phyloP scores from a whole-genome alignment of 1,140 invertebrate species.

The Zaprionus ornatus region DNA sequence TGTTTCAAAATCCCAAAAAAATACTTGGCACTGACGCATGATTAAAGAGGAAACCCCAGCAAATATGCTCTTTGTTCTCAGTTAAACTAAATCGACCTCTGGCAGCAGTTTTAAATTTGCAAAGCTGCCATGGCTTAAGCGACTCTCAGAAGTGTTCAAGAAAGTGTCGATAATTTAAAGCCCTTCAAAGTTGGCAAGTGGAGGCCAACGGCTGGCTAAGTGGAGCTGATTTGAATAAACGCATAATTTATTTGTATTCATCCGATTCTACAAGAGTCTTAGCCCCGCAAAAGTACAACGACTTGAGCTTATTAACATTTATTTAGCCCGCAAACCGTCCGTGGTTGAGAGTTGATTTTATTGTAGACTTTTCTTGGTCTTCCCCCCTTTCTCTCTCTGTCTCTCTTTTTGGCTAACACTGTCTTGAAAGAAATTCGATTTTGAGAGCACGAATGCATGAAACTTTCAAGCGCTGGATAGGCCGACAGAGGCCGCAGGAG shows the following conservation, averaged over 20 bases:
- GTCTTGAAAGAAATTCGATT: constrained; percentile 65
- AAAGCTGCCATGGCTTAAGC: constrained; percentile 2
- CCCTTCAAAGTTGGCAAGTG: background rate
- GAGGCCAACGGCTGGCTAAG: constrained; percentile 36
- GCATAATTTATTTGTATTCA: constrained; percentile 68
- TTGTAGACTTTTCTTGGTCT: constrained; percentile 15
- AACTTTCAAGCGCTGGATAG: constrained; percentile 16
- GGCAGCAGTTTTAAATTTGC: background rate
- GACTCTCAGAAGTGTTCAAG: constrained; percentile 10
- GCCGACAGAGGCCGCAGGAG: constrained; percentile 6
- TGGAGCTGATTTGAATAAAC: constrained; percentile 48
- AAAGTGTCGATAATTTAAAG: constrained; percentile 41
- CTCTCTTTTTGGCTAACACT: background rate
- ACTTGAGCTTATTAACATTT: constrained; percentile 76
- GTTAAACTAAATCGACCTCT: background rate
- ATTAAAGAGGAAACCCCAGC: background rate
- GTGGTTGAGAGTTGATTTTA: constrained; percentile 29
- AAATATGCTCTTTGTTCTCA: background rate
- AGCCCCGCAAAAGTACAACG: constrained; percentile 54
- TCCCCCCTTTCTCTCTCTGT: background rate
- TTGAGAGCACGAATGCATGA: constrained; percentile 37
- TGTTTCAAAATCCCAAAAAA: background rate
- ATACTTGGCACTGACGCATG: background rate
- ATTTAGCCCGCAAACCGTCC: constrained; percentile 50
- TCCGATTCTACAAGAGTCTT: constrained; percentile 41